These are phyloP conservation scores for Chiloscyllium punctatum DNA, from an alignment of 2,797 vertebrate species.

Conservation along the genomic window DNA sequence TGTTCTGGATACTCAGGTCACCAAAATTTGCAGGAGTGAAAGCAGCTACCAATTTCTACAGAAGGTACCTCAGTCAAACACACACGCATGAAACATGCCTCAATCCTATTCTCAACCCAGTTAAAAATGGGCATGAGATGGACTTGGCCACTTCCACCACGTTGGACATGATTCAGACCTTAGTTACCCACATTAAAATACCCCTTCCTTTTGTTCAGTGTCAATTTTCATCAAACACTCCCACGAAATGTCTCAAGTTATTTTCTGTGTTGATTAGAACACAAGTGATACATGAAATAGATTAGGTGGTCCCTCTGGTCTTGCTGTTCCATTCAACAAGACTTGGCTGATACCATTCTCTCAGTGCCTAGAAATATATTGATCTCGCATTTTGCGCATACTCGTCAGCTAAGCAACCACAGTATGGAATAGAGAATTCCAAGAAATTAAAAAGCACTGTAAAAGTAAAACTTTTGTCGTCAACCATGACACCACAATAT, in stretches of 20 bases:
- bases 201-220: neutral
- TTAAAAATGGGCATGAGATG: too few relatives aligned
- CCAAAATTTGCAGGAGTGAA: too few relatives aligned
- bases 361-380: neutral
- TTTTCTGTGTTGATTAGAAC: neutral
- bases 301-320: neutral
- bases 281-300: neutral
- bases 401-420: neutral
- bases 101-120: too few relatives aligned
- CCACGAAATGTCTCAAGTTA: neutral
- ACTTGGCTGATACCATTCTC: neutral
- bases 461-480: neutral
- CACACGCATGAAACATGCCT: too few relatives aligned
- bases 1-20: too few relatives aligned
- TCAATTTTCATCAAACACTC: neutral
- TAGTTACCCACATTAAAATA: neutral
- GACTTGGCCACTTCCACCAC: too few relatives aligned
- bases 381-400: neutral
- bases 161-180: too few relatives aligned
- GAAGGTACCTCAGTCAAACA: too few relatives aligned
- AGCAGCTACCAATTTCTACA: too few relatives aligned
- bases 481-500: neutral
- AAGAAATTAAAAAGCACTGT: neutral
- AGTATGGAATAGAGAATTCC: neutral
- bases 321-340: neutral